Percentiles rank a stretch among this genome's conserved stretches.
Evolutionary conservation across 2,113 vertebrate species (phyloP).

Genomic region (Reinhardtius hippoglossoides): DNA sequence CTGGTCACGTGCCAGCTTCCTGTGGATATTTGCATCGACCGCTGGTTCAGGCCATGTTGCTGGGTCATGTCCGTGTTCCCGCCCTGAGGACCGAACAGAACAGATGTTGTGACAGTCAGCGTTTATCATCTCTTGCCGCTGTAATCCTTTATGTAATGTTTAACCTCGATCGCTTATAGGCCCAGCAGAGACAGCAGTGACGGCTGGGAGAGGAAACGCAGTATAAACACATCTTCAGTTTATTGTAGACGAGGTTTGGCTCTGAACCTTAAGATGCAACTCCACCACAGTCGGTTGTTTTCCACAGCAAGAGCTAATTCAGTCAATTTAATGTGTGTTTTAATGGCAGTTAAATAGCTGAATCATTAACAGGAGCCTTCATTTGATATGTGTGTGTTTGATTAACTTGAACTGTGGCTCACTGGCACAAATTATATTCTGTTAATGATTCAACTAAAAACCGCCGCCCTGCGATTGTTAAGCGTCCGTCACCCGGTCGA

Average conservation of each 20-base stretch:
- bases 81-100: slow-evolving; percentile 26
- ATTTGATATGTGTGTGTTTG: too few relatives aligned
- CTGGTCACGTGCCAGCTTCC: neutral
- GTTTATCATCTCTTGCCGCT: slow-evolving; percentile 40
- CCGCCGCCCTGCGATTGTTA: too few relatives aligned
- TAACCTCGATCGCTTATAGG: slow-evolving; percentile 28
- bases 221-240: neutral
- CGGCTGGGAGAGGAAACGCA: slow-evolving; percentile 28
- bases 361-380: too few relatives aligned
- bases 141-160: slow-evolving; percentile 73
- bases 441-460: too few relatives aligned
- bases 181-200: neutral
- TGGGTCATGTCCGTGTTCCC: slow-evolving; percentile 28
- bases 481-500: too few relatives aligned
- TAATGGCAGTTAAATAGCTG: too few relatives aligned
- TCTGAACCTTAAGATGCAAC: too few relatives aligned
- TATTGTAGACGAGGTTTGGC: neutral
- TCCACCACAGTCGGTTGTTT: too few relatives aligned
- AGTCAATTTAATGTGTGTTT: too few relatives aligned
- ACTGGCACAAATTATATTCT: too few relatives aligned
- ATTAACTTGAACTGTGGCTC: too few relatives aligned
- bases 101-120: slow-evolving; percentile 61
- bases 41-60: slow-evolving; percentile 36
- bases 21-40: slow-evolving; percentile 8
- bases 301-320: too few relatives aligned